Conservation (phyloP, 2,888 invertebrate species). For the Clitarchus hookeri region DNA sequence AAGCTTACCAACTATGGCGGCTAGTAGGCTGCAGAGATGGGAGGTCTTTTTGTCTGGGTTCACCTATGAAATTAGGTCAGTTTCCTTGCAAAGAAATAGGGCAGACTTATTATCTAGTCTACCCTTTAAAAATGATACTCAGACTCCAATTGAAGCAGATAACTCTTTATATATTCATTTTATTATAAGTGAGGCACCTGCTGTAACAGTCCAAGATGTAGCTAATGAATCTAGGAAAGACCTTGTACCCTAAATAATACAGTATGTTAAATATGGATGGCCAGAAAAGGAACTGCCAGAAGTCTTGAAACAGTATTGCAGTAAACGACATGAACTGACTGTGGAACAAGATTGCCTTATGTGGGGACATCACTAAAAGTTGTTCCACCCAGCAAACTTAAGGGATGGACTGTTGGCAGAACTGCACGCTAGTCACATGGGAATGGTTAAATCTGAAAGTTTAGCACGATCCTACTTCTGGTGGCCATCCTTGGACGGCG, state of each 20-base stretch:
- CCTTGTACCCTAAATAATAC: too few species aligned
- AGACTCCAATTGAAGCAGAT: neutral
- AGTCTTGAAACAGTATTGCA: too few species aligned
- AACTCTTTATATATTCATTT: neutral
- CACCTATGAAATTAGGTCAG: neutral
- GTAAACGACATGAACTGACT: neutral
- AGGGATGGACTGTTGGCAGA: neutral
- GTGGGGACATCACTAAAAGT: neutral
- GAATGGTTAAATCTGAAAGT: neutral
- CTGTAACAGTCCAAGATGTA: too few species aligned
- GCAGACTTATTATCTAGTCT: neutral
- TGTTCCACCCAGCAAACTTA: neutral
- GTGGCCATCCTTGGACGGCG: neutral
- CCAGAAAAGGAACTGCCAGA: too few species aligned
- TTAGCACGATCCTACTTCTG: neutral
- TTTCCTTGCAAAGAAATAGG: neutral
- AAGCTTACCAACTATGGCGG: neutral
- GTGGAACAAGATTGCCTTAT: neutral
- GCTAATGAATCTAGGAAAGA: too few species aligned
- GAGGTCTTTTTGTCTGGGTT: neutral
- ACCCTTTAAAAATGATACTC: neutral
- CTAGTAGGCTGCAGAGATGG: neutral
- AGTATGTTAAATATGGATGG: too few species aligned
- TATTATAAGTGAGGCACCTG: too few species aligned
- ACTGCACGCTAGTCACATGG: constrained; percentile 12